Evolutionary conservation across 92 coral and sea anemone species (phyloP).

Genomic region (Porites cylindrica): DNA sequence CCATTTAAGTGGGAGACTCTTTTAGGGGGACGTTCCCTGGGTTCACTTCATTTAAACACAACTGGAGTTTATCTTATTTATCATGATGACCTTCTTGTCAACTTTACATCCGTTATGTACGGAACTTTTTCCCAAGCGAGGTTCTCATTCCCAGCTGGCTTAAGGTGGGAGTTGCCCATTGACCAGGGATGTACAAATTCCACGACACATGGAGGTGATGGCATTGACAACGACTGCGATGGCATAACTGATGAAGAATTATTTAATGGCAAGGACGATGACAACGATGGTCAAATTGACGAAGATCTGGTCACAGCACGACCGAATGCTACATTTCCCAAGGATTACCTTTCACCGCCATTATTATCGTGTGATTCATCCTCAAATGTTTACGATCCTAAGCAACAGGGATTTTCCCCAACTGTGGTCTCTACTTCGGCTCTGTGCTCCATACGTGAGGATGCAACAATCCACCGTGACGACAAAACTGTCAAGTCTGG

Average conservation of each 20-base stretch:
- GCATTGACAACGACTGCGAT: conserved; percentile 92
- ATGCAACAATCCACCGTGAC: background rate
- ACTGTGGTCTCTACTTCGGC: conserved; percentile 34
- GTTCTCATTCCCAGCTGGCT: conserved; percentile 84
- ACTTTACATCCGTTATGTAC: conserved; percentile 72
- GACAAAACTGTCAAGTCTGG: conserved; percentile 10
- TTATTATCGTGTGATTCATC: background rate
- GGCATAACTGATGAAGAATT: conserved; percentile 87
- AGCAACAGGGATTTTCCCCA: conserved; percentile 14
- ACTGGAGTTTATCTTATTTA: conserved; percentile 63
- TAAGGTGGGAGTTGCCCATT: conserved; percentile 23
- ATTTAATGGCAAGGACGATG: conserved; percentile 82
- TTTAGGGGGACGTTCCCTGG: conserved; percentile 55
- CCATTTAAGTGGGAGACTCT: conserved; percentile 54
- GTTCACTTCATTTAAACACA: conserved; percentile 45
- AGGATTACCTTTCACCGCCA: conserved; percentile 11
- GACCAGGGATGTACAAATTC: conserved; percentile 19
- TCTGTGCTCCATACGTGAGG: conserved; percentile 74
- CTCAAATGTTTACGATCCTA: conserved; percentile 5
- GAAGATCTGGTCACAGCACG: conserved; percentile 82
- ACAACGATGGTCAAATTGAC: conserved; percentile 83
- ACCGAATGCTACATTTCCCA: conserved; percentile 42
- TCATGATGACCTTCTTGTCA: conserved; percentile 74
- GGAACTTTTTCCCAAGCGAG: conserved; percentile 64
- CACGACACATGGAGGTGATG: conserved; percentile 71